phyloP scores from a whole-genome alignment of 2,888 invertebrate species.

The Desoria tigrina region DNA sequence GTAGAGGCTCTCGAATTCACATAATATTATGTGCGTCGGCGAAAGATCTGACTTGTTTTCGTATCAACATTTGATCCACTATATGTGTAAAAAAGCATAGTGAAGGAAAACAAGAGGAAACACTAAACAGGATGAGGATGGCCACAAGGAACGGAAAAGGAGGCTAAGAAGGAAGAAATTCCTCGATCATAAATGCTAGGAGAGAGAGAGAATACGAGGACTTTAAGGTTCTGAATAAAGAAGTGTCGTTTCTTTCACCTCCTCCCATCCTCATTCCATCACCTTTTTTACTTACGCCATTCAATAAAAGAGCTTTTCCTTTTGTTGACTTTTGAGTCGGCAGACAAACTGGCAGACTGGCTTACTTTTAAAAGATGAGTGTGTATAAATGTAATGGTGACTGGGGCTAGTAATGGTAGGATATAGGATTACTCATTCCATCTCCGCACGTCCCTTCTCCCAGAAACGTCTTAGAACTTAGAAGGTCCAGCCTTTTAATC shows the following conservation, averaged over 20 bases:
- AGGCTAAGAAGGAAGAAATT: slow-evolving; percentile 9
- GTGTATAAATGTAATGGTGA: slow-evolving; percentile 8
- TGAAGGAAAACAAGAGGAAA: neutral
- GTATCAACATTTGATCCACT: neutral
- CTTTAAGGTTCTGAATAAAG: slow-evolving; percentile 2
- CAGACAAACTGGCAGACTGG: slow-evolving; percentile 25
- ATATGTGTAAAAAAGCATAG: neutral
- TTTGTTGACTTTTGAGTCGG: slow-evolving; percentile 41
- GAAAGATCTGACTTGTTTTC: neutral
- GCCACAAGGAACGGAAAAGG: slow-evolving; percentile 7
- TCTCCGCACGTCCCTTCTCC: neutral
- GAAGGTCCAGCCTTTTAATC: slow-evolving; percentile 3
- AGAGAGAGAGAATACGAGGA: neutral
- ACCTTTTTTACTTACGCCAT: slow-evolving; percentile 40
- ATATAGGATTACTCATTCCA: slow-evolving; percentile 15
- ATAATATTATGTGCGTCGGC: no score
- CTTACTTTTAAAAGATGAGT: slow-evolving; percentile 2
- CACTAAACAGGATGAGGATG: neutral
- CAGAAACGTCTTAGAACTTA: neutral
- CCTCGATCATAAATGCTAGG: neutral
- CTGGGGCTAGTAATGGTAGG: neutral
- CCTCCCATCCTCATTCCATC: slow-evolving; percentile 33
- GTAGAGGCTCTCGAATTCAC: no score
- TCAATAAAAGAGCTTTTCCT: slow-evolving; percentile 30
- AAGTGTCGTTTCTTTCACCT: slow-evolving; percentile 45